Evolutionary conservation across 2,113 vertebrate species (phyloP).

Genomic region (Cyprinodon variegatus): DNA sequence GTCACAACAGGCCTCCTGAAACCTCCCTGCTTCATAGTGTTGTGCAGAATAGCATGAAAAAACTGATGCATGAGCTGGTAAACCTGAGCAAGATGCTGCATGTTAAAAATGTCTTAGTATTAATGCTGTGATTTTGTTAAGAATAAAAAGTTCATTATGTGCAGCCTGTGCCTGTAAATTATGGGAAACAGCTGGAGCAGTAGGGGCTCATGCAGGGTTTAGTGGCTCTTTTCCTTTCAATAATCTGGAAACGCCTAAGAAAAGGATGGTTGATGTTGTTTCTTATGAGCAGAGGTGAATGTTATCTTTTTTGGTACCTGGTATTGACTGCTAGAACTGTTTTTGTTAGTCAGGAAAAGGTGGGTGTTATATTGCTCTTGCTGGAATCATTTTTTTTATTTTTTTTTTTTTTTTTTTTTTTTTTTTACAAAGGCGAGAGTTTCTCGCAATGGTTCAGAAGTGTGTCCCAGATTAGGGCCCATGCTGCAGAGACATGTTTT

Average conservation of each 20-base stretch:
- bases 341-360: background rate
- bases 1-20: conserved; percentile 51
- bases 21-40: conserved; percentile 29
- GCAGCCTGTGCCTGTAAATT: background rate
- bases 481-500: conserved; percentile 46
- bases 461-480: background rate
- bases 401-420: conserved; percentile 9
- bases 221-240: conserved; percentile 15
- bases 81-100: conserved; percentile 38
- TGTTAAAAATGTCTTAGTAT: conserved; percentile 7
- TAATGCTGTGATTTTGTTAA: conserved; percentile 11
- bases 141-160: conserved; percentile 1
- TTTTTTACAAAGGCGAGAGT: conserved; percentile 13
- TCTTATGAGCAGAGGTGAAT: conserved; percentile 21
- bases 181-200: conserved; percentile 2
- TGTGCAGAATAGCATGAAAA: conserved; percentile 31
- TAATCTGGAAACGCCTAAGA: conserved; percentile 39
- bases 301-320: background rate
- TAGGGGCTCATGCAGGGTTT: conserved; percentile 26
- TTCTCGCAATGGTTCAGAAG: background rate
- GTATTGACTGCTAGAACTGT: conserved; percentile 45
- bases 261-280: conserved; percentile 32
- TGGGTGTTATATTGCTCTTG: conserved; percentile 12
- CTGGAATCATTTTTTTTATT: conserved; percentile 9
- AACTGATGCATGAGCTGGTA: conserved; percentile 33